Conservation (phyloP, 1,140 invertebrate species). For the Cylas formicarius region DNA sequence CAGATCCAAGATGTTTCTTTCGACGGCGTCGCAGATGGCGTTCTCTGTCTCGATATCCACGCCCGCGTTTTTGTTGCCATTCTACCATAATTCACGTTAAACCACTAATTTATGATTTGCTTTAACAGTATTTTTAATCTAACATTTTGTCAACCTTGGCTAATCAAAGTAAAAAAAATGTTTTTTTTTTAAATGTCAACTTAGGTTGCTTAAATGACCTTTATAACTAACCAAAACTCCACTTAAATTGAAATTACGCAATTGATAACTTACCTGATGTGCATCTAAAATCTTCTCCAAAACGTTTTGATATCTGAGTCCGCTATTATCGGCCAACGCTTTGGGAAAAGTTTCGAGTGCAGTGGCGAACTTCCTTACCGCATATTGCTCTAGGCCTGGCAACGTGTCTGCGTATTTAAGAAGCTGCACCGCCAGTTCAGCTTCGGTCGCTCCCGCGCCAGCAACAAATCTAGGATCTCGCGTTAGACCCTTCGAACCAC, state of each 20-base stretch:
- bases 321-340: slow-evolving; percentile 90
- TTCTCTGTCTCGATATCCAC: slow-evolving; percentile 79
- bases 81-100: slow-evolving; percentile 39
- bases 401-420: slow-evolving; percentile 81
- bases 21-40: slow-evolving; percentile 63
- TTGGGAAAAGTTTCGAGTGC: slow-evolving; percentile 89
- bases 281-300: slow-evolving; percentile 87
- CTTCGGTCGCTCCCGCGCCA: slow-evolving; percentile 92
- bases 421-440: slow-evolving; percentile 85
- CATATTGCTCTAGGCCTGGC: slow-evolving; percentile 94
- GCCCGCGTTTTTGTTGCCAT: slow-evolving; percentile 76
- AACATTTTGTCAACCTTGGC: background rate
- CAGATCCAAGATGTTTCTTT: slow-evolving; percentile 76
- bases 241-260: background rate
- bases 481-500: slow-evolving; percentile 45
- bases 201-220: too few relatives aligned
- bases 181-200: too few relatives aligned
- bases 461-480: slow-evolving; percentile 73
- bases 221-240: background rate
- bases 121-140: background rate
- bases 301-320: slow-evolving; percentile 78
- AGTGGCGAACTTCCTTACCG: slow-evolving; percentile 88
- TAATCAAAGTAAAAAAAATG: background rate
- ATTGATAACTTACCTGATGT: slow-evolving; percentile 59
- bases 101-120: background rate